Percentiles rank a stretch among this genome's conserved stretches.
Evolutionary conservation across 2,797 vertebrate genomes (phyloP).

Genomic region (Carduelis carduelis): DNA sequence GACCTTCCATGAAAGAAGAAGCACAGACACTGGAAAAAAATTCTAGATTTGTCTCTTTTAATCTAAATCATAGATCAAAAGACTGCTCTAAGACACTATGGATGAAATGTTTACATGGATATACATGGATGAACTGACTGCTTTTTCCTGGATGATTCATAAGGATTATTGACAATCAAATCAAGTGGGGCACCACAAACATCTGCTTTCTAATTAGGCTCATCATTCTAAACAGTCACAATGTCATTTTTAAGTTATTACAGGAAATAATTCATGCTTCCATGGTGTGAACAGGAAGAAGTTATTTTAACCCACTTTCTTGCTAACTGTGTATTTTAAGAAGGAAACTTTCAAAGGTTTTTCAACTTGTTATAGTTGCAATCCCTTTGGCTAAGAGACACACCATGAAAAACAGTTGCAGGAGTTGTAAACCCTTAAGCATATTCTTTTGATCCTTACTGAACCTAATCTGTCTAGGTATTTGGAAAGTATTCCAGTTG

Average conservation of each 20-base stretch:
- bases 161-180: not conserved
- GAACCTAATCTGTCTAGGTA: not conserved
- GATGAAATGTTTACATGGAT: not conserved
- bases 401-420: not conserved
- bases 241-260: not conserved
- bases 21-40: not conserved
- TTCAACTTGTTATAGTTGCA: not conserved
- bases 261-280: not conserved
- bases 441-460: not conserved
- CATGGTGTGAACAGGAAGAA: not conserved
- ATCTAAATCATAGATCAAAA: not conserved
- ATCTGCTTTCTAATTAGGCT: not conserved
- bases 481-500: not conserved
- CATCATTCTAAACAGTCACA: not conserved
- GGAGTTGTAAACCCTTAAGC: not conserved
- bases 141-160: not conserved
- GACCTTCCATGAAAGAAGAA: not conserved
- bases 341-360: not conserved
- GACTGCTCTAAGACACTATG: not conserved
- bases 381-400: not conserved
- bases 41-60: not conserved
- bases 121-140: not conserved
- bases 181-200: not conserved
- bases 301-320: not conserved
- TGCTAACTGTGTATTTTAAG: not conserved